phyloP scores from a whole-genome alignment of 2,797 vertebrate genomes.

The Premnoplex brunnescens region DNA sequence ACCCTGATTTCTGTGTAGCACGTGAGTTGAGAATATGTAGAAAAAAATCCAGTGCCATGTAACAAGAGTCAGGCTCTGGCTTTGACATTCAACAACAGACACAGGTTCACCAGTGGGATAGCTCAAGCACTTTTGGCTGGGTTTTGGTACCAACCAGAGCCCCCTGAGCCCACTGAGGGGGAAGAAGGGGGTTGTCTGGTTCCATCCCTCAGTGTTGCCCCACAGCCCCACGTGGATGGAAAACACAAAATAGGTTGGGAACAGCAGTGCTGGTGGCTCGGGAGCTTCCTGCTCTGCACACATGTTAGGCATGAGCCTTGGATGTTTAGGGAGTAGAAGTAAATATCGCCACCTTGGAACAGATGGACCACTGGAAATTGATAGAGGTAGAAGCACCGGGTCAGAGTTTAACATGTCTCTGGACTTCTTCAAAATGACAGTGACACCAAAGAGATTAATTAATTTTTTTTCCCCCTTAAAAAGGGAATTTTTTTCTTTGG shows the following conservation, averaged over 20 bases:
- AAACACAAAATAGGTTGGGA: not conserved
- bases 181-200: not conserved
- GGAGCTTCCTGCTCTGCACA: not conserved
- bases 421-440: not conserved
- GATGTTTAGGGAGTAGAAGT: not conserved
- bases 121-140: not conserved
- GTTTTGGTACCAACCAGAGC: not conserved
- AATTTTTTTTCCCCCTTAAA: no score
- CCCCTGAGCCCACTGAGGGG: rapidly evolving
- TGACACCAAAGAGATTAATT: not conserved
- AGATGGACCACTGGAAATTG: not conserved
- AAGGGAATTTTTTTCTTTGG: not conserved
- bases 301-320: not conserved
- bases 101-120: not conserved
- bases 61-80: not conserved
- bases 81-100: not conserved
- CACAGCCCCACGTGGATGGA: not conserved
- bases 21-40: not conserved
- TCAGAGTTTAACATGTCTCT: not conserved
- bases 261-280: not conserved
- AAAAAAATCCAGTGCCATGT: not conserved
- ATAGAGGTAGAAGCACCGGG: not conserved
- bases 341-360: not conserved
- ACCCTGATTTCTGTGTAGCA: not conserved
- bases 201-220: not conserved